These are phyloP conservation scores for Punctoribates punctum DNA, from an alignment of 2,888 invertebrate species.

Conservation along the genomic window DNA sequence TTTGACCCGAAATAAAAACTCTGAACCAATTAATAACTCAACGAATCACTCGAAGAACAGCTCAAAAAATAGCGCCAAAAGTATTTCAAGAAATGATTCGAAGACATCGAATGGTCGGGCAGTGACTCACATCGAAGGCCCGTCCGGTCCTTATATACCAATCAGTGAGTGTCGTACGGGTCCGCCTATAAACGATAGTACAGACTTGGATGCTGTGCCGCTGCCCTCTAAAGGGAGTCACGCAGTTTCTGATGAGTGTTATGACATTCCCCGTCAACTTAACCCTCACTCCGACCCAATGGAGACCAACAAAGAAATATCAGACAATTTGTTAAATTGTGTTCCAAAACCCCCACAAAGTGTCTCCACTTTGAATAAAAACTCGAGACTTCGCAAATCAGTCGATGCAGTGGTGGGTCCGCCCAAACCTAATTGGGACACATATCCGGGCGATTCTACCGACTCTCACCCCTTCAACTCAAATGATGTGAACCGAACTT, in stretches of 20 bases:
- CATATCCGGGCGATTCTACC: slow-evolving; percentile 47
- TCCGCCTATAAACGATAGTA: slow-evolving; percentile 46
- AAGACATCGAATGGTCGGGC: slow-evolving; percentile 12
- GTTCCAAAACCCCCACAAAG: slow-evolving; percentile 16
- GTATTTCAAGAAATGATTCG: neutral
- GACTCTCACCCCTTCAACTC: neutral
- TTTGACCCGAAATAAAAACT: neutral
- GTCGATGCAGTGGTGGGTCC: slow-evolving; percentile 28
- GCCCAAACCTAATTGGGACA: slow-evolving; percentile 48
- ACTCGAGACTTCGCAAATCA: slow-evolving; percentile 23
- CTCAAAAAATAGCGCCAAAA: neutral
- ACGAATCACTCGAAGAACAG: neutral
- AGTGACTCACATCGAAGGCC: slow-evolving; percentile 26
- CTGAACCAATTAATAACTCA: neutral
- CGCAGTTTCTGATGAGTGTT: slow-evolving; percentile 37
- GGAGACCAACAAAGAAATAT: neutral
- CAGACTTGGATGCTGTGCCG: slow-evolving; percentile 43
- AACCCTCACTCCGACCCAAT: neutral
- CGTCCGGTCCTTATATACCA: slow-evolving; percentile 67
- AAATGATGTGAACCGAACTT: slow-evolving; percentile 1
- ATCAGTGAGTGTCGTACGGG: slow-evolving; percentile 90
- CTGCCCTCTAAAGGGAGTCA: slow-evolving; percentile 44
- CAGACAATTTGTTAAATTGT: slow-evolving; percentile 22
- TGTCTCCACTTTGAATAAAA: neutral
- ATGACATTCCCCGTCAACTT: neutral